Base-by-base conservation (phyloP, 1,140 invertebrate genomes). In the Brachionus sp. region DNA sequence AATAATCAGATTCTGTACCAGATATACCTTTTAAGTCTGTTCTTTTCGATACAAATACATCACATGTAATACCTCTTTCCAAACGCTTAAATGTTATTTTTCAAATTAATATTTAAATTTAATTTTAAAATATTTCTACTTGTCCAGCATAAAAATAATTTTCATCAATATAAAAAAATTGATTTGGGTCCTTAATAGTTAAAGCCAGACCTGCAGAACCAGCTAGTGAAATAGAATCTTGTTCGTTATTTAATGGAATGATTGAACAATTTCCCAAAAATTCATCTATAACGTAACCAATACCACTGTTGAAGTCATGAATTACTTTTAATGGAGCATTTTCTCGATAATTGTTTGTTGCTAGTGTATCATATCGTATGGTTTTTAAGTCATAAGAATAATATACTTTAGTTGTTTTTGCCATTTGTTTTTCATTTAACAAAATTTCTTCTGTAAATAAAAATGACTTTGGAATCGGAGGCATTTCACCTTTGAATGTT, bases 21-120 rank as follows among this genome's bases (percentile, higher is more conserved):
- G 12, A 3, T 1, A 62, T 29, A 10, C 16, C 53, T 66, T 80
- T 37, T 25, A 62, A 62, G 42, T 80, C 77, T 10, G 77, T 80
- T 57, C 77, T 39, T 62, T 80, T 80, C n/a, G 77, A 80, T 19
- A 80, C 77, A 42, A 39, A 80, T 9, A 80, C 77, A 80, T 80
- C 77, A 44, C 77, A 80, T 23, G 16, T 44, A 16, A 80, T 80
- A 5, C 50, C 50, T 64, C 77, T 57, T 80, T 80, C 77, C 9
- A 80, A 6, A 4, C 77, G 19, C 77, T 80, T 57, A n/a, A 19
- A 73, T 42, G 10, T n/a, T 23, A 33, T 25, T 42, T 16, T 50
- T 75, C 3, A 23, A n/a, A 19, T 77, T 77, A 25, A 7, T 77
- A 42, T 77, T 9, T 19, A n/a, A 19, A 42, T 3, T 6, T 10